These are phyloP conservation scores for Conger conger DNA, from an alignment of 2,113 vertebrate species.

Conservation along the genomic window DNA sequence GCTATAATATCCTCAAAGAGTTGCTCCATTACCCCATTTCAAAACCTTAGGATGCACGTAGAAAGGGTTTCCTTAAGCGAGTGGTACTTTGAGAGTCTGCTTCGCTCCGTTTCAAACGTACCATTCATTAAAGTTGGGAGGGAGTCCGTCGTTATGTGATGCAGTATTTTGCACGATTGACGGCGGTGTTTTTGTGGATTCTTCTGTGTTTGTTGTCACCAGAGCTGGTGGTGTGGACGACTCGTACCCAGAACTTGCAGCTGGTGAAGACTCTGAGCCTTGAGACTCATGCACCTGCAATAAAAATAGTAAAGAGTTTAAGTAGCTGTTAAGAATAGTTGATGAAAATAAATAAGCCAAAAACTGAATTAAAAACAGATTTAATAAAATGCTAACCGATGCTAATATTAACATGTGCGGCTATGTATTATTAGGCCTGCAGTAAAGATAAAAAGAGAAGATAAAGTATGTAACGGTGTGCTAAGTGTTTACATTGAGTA, in stretches of 20 bases:
- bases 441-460: too few species aligned
- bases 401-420: too few species aligned
- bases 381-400: too few species aligned
- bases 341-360: too few species aligned
- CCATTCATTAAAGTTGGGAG: slow-evolving; percentile 99
- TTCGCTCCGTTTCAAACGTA: slow-evolving; percentile 82
- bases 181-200: slow-evolving; percentile 87
- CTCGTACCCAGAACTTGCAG: slow-evolving; percentile 97
- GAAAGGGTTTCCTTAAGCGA: slow-evolving; percentile 68
- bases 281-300: slow-evolving; percentile 95
- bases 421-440: too few species aligned
- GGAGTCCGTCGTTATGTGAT: slow-evolving; percentile 90
- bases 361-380: too few species aligned
- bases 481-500: slow-evolving; percentile 59
- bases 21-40: slow-evolving; percentile 69
- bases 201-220: slow-evolving; percentile 84
- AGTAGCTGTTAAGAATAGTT: not conserved
- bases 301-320: not conserved
- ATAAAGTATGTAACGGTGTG: not conserved
- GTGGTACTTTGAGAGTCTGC: slow-evolving; percentile 59
- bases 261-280: slow-evolving; percentile 96
- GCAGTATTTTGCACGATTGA: slow-evolving; percentile 83
- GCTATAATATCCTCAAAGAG: slow-evolving; percentile 64
- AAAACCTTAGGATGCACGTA: slow-evolving; percentile 54
- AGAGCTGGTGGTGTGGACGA: slow-evolving; percentile 94